A percentile compares a stretch with the other conserved stretches of the same genome.
Evolutionary conservation across 1,140 invertebrate genomes (phyloP).

Genomic region (Phocides pigmalion): DNA sequence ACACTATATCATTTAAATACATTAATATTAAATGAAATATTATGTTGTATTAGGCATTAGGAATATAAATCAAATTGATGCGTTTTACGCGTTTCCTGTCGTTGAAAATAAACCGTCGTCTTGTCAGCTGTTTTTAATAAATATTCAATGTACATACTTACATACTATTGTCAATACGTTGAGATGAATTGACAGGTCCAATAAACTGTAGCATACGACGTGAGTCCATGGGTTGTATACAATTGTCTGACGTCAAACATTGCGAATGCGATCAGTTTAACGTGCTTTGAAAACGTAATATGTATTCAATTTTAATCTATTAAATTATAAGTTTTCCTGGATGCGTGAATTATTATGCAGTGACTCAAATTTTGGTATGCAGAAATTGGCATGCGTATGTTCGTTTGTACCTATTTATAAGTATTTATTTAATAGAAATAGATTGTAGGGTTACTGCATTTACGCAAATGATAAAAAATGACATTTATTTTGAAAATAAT

Average conservation of each 20-base stretch:
- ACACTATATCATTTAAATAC: no score
- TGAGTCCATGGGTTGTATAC: slow-evolving; percentile 6
- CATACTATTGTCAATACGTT: slow-evolving; percentile 3
- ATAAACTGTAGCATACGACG: slow-evolving; percentile 11
- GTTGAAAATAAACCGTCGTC: neutral
- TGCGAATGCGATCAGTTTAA: neutral
- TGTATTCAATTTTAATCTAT: neutral
- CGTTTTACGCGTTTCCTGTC: no score
- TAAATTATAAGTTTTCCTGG: neutral
- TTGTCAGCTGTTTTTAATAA: neutral
- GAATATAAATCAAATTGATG: no score
- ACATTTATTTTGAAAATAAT: no score
- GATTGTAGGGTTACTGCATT: no score
- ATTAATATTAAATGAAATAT: no score
- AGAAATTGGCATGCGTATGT: no score
- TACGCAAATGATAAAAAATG: no score
- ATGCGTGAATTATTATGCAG: no score
- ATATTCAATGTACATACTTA: neutral
- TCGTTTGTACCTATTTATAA: no score
- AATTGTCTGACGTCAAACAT: slow-evolving; percentile 2
- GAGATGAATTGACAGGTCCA: slow-evolving; percentile 16
- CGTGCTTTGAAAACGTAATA: slow-evolving; percentile 7
- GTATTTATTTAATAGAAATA: no score
- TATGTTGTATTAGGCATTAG: no score
- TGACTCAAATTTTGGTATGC: neutral